A percentile compares a stretch with the other conserved stretches of the same genome.
These are phyloP conservation scores for Pogonocichla stellata DNA, from an alignment of 2,113 vertebrate species.

Conservation along the genomic window DNA sequence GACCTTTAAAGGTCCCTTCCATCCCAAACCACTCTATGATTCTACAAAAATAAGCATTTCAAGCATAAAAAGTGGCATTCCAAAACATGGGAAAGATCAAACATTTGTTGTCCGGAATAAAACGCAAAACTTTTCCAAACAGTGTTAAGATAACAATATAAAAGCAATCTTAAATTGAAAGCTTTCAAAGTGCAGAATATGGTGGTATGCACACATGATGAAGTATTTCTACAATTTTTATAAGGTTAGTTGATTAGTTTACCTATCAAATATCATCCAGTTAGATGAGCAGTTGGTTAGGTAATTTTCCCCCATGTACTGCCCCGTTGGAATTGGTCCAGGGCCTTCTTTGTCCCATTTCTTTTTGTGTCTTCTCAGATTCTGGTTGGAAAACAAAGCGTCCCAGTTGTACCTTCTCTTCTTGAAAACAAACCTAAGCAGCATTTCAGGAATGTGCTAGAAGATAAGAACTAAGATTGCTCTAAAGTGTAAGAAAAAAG, in stretches of 20 bases:
- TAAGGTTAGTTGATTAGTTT: not conserved
- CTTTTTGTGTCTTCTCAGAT: not conserved
- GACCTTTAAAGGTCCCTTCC: not conserved
- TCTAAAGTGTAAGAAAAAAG: not conserved
- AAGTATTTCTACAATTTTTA: not conserved
- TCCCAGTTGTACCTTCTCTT: not conserved
- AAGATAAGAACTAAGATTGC: not conserved
- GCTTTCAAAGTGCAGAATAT: not conserved
- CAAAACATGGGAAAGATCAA: not conserved
- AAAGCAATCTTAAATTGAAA: not conserved
- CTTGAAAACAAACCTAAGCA: not conserved
- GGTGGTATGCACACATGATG: fast-evolving
- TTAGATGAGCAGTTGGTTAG: not conserved
- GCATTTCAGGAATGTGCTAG: not conserved
- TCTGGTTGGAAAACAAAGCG: not conserved
- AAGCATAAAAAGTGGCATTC: not conserved
- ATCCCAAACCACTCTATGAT: not conserved
- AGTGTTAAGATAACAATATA: not conserved
- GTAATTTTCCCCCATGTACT: fast-evolving
- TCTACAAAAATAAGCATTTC: not conserved
- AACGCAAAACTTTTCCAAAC: not conserved
- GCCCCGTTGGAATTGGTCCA: not conserved
- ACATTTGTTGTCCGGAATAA: not conserved
- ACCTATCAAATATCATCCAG: not conserved
- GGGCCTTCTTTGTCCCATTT: not conserved